Base-by-base conservation (phyloP, 92 coral and sea anemone species). In the Phenganax subtilis region DNA sequence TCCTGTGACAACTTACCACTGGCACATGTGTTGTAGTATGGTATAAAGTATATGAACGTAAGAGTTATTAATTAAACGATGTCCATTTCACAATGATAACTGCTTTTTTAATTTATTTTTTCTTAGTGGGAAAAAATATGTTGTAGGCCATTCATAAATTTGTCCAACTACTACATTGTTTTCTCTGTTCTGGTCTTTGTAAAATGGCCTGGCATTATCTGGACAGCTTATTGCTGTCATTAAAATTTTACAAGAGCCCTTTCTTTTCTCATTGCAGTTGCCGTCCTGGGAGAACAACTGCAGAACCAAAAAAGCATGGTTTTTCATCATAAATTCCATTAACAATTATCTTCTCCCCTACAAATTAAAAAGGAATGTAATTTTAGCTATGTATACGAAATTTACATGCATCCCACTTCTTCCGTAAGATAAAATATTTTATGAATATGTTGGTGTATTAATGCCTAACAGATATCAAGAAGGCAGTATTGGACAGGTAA, bases 121-220 rank as follows among this genome's bases (percentile, higher is more conserved):
- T 59, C 25, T 25, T 59, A 59, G 7, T 14, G 55, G 76, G 57
- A 71, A 71, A 47, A 71, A 3, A 71, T 71, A 71, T 6, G 54
- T 54, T 31, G 9, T 71, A 54, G 76, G 76, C 76, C 76, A 71
- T 20, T 71, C 55, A 20, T 71, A 71, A 17, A 30, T 71, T 55
- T 71, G 76, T 10, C 76, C 76, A 71, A 20, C 76, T 71, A 54
- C 57, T 54, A 71, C 57, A 12, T 55, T 9, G 37, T 71, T 71
- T 71, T 31, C 76, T 51, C 25, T 55, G 31, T 71, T 71, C 8
- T 71, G 31, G 76, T 71, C 76, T 51, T 0, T 20, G 27, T 71
- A 71, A 51, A 71, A 71, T 29, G 76, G 76, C 55, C 76, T 71
- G 76, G 76, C 76, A 71, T 71, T 55, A 15, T 71, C 76, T 30